Percentiles rank a stretch among this genome's conserved stretches.
These are phyloP conservation scores for Nasonia oneida DNA, from an alignment of 2,888 invertebrate genomes.

Conservation along the genomic window DNA sequence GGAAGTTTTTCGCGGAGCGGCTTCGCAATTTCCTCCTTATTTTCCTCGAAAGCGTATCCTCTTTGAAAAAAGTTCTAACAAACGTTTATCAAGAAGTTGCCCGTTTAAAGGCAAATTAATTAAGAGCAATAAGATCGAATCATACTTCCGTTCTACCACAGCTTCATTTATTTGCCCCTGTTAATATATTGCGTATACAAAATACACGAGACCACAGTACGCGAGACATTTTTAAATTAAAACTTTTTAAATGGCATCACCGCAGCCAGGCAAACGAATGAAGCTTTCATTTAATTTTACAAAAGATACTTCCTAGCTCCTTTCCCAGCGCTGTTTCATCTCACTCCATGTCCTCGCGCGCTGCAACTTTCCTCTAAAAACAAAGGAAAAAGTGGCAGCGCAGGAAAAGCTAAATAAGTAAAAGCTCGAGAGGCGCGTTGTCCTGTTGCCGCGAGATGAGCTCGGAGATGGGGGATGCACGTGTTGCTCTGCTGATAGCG, in stretches of 20 bases:
- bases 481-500: slow-evolving; percentile 5
- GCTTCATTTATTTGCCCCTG: not conserved
- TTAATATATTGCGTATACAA: not conserved
- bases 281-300: not conserved
- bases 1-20: slow-evolving; percentile 14
- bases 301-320: not conserved
- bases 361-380: not conserved
- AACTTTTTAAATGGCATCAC: not conserved
- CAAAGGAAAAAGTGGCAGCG: not conserved
- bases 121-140: not conserved
- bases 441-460: not conserved
- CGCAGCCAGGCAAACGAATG: too few species aligned
- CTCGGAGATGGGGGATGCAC: not conserved
- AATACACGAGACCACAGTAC: not conserved
- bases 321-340: not conserved
- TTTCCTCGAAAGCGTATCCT: not conserved
- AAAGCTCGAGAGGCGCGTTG: not conserved
- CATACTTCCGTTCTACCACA: not conserved
- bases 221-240: not conserved
- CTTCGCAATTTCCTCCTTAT: slow-evolving; percentile 26
- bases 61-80: not conserved
- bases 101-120: not conserved
- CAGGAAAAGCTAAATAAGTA: slow-evolving; percentile 26
- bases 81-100: slow-evolving; percentile 15
- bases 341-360: not conserved